Base-by-base conservation (phyloP, 2,888 invertebrate genomes). In the Clepsis dumicolana region DNA sequence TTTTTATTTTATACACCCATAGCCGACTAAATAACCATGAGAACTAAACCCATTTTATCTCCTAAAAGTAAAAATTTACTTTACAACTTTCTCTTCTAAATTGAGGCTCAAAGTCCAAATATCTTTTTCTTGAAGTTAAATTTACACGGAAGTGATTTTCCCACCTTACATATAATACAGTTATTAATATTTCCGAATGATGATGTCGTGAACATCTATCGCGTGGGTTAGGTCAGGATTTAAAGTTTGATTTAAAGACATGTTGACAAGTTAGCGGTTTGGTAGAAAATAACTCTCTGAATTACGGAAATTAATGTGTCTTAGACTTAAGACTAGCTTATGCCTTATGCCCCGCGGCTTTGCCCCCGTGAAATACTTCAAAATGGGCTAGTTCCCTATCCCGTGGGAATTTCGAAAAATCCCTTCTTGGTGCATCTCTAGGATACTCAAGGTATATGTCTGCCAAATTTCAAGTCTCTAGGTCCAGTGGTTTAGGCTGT, bases 241-340 rank as follows among this genome's bases (percentile, higher is more conserved):
- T 25, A 35, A 14, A 48, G 48, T 21, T 48, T 48, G 18, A 44
- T 48, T 48, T 21, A 48, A 48, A 18, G 4, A 48, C 4, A 44
- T 8, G 44, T 44, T 44, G 44, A 48, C 10, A 48, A 48, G 21
- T 48, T 48, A 48, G 21, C 48, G 48, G 48, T 48, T 48, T 48
- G 12, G 21, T 21, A 21, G 48, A 21, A 2, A 21, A 48, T 18
- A 21, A 48, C 18, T 14, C 21, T 48, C 0, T 1, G 12, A 21
- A 8, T 48, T 48, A 1, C 21, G 3, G 12, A 48, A 21, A 12
- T n/a, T 38, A 3, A 3, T 48, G n/a, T 16, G 41, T 12, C 2
- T 48, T n/a, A n/a, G n/a, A n/a, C n/a, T n/a, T n/a, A n/a, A n/a
- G n/a, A n/a, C n/a, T n/a, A n/a, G n/a, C n/a, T n/a, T n/a, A n/a